A percentile compares a stretch with the other conserved stretches of the same genome.
These are phyloP conservation scores for Campylorhamphus procurvoides DNA, from an alignment of 2,113 vertebrate genomes.

Conservation along the genomic window DNA sequence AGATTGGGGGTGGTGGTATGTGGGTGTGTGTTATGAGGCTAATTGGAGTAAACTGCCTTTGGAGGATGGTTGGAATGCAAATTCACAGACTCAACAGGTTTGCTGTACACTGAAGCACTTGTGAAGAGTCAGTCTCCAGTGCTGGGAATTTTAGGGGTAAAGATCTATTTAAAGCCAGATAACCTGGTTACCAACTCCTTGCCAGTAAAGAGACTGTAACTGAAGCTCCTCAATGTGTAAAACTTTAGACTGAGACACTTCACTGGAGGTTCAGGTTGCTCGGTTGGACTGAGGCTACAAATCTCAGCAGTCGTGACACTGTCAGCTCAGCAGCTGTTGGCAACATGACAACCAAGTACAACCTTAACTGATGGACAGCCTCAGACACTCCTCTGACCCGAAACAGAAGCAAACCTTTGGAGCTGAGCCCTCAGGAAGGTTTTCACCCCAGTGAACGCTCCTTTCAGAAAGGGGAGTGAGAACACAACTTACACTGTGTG, in stretches of 20 bases:
- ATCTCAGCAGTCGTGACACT: not conserved
- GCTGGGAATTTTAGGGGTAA: not conserved
- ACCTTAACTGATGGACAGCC: not conserved
- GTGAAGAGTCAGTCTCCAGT: not conserved
- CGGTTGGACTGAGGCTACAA: not conserved
- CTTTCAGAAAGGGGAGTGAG: not conserved
- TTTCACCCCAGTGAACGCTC: not conserved
- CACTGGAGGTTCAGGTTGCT: not conserved
- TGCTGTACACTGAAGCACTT: not conserved
- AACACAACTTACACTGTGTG: constrained; percentile 88
- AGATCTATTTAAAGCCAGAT: not conserved
- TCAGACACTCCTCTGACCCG: not conserved
- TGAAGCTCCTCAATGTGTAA: not conserved
- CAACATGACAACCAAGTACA: not conserved
- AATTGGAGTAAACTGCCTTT: not conserved
- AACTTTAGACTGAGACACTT: not conserved
- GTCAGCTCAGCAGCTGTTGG: not conserved
- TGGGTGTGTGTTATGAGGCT: not conserved
- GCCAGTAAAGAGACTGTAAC: not conserved
- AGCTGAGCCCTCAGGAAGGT: not conserved
- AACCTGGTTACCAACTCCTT: not conserved
- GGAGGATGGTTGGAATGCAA: not conserved
- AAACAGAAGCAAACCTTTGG: not conserved
- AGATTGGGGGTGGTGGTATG: not conserved
- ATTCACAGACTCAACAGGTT: not conserved